Percentiles rank a stretch among this genome's conserved stretches.
Conservation (phyloP, 2,113 vertebrate genomes). For the human (Homo sapiens) region DNA sequence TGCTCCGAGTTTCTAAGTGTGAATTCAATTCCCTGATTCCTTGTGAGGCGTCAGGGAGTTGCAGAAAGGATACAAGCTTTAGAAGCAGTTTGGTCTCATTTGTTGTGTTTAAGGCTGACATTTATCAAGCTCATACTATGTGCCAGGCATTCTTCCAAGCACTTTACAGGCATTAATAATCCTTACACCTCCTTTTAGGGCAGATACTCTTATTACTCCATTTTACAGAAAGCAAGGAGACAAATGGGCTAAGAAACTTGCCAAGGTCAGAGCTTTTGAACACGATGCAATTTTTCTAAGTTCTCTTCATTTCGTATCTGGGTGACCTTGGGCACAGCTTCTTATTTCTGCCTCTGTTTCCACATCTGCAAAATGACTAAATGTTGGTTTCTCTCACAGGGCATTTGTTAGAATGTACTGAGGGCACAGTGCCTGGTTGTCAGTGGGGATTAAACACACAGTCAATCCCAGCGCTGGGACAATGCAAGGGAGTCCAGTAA, state of each 20-base stretch:
- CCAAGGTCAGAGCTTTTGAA: neutral
- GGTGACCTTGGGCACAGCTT: neutral
- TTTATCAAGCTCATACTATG: conserved; percentile 16
- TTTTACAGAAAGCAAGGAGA: neutral
- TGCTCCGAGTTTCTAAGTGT: neutral
- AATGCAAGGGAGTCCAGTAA: neutral
- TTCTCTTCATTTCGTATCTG: accelerated
- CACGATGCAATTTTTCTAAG: neutral
- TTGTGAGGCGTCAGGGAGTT: neutral
- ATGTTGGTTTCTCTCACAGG: neutral
- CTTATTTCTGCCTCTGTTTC: neutral
- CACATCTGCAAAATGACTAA: neutral
- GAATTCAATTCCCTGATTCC: conserved; percentile 18
- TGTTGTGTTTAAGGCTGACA: neutral
- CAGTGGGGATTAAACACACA: neutral
- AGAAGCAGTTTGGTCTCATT: neutral
- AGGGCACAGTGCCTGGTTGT: neutral
- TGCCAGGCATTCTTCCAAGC: neutral
- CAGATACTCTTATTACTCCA: neutral
- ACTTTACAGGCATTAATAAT: neutral
- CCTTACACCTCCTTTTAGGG: neutral
- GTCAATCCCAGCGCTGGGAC: neutral
- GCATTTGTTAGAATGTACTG: neutral
- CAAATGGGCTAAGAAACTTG: neutral
- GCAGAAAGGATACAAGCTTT: neutral